phyloP scores from a whole-genome alignment of 2,113 vertebrate genomes.

The Chionodraco myersi region DNA sequence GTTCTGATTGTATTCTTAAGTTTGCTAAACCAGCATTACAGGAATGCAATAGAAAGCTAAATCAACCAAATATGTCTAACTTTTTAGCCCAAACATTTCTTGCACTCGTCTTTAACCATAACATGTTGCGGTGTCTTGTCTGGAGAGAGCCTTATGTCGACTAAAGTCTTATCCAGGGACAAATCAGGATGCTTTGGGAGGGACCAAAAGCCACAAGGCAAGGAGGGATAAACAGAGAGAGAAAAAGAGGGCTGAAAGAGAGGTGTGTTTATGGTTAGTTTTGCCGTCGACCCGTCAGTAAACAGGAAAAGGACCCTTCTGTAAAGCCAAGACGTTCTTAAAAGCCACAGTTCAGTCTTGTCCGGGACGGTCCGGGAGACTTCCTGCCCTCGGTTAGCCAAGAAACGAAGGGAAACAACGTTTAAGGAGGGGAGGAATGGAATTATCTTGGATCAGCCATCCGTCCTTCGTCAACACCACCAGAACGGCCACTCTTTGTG shows the following conservation, averaged over 20 bases:
- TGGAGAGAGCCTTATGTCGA: constrained; percentile 27
- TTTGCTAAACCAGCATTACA: constrained; percentile 1
- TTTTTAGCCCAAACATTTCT: not conserved
- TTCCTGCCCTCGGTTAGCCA: constrained; percentile 61
- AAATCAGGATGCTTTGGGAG: constrained; percentile 58
- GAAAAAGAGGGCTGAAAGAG: constrained; percentile 46
- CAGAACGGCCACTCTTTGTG: constrained; percentile 38
- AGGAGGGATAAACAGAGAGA: constrained; percentile 45
- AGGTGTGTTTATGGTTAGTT: constrained; percentile 57
- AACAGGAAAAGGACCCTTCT: constrained; percentile 71
- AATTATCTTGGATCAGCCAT: constrained; percentile 45
- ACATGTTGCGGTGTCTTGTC: constrained; percentile 36
- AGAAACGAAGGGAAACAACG: constrained; percentile 33
- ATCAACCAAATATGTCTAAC: constrained; percentile 14
- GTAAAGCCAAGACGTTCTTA: constrained; percentile 49
- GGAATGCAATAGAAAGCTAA: constrained; percentile 5
- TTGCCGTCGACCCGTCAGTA: constrained; percentile 49
- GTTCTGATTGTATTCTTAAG: not conserved
- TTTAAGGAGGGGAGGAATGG: constrained; percentile 38
- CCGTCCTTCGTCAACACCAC: constrained; percentile 34
- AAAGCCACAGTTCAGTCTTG: constrained; percentile 46
- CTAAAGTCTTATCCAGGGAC: constrained; percentile 30
- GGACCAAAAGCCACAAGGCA: constrained; percentile 38
- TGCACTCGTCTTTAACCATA: constrained; percentile 11
- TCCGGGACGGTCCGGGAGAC: constrained; percentile 57